These are phyloP conservation scores for Scatophagus argus DNA, from an alignment of 2,113 vertebrate species.

Conservation along the genomic window DNA sequence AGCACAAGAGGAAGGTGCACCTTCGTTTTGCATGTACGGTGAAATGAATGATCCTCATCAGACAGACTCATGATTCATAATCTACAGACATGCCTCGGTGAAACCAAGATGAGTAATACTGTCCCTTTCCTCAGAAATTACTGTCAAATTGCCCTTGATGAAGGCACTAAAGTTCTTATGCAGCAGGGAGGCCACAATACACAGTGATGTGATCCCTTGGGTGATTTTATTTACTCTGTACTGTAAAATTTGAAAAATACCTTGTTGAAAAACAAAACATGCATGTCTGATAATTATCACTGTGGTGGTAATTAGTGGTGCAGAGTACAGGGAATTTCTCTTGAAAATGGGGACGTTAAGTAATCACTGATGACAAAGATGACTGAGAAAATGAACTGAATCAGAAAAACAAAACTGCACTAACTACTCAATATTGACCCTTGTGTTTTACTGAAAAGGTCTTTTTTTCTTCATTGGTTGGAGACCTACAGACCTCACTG, in stretches of 20 bases:
- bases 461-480: not conserved
- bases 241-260: constrained; percentile 5
- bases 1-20: constrained; percentile 33
- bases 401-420: constrained; percentile 8
- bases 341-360: not conserved
- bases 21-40: not conserved
- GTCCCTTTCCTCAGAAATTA: constrained; percentile 43
- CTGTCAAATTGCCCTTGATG: constrained; percentile 43
- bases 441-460: too few species aligned
- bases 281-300: constrained; percentile 11
- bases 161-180: constrained; percentile 20
- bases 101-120: constrained; percentile 48
- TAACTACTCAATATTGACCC: not conserved
- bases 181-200: not conserved
- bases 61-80: constrained; percentile 49
- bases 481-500: not conserved
- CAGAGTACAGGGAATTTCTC: not conserved
- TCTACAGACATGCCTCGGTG: constrained; percentile 34
- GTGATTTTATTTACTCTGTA: constrained; percentile 15
- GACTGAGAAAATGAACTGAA: constrained; percentile 16
- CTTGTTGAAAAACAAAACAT: constrained; percentile 13
- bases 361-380: constrained; percentile 1
- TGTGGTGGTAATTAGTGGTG: constrained; percentile 11
- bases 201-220: not conserved
- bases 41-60: constrained; percentile 54